A percentile compares a stretch with the other conserved stretches of the same genome.
These are phyloP conservation scores for Cosmorhoe ocellata DNA, from an alignment of 2,888 invertebrate species.

Conservation along the genomic window DNA sequence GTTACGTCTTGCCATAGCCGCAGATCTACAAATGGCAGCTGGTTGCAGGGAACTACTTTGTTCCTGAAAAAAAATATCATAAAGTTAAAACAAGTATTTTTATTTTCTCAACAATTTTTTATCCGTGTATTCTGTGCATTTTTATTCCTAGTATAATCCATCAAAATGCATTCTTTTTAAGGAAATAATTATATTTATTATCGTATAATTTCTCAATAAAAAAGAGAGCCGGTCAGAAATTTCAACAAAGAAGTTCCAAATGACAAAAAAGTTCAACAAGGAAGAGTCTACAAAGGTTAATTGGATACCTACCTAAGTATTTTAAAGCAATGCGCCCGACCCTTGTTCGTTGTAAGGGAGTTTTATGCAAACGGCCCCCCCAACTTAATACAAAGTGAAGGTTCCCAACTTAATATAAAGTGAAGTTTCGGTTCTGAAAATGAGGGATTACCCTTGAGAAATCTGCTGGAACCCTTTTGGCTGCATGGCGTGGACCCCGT, in stretches of 20 bases:
- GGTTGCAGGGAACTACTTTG: constrained; percentile 74
- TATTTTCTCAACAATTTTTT: too few relatives aligned
- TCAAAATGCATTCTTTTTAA: too few relatives aligned
- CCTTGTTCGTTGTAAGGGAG: too few relatives aligned
- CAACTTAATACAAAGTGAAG: not conserved
- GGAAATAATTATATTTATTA: too few relatives aligned
- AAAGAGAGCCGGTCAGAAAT: too few relatives aligned
- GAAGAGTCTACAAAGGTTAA: not conserved
- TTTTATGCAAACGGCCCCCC: not conserved
- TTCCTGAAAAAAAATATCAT: constrained; percentile 63
- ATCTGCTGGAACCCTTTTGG: constrained; percentile 81
- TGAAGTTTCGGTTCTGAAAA: not conserved
- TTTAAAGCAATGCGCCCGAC: too few relatives aligned
- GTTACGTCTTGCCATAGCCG: constrained; percentile 76
- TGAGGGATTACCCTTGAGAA: constrained; percentile 48
- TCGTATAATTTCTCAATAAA: too few relatives aligned
- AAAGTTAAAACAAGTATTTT: not conserved
- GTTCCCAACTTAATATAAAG: not conserved
- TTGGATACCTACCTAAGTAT: too few relatives aligned
- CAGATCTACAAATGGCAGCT: constrained; percentile 74
- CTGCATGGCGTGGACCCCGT: constrained; percentile 84
- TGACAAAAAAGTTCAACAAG: not conserved
- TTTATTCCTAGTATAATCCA: too few relatives aligned
- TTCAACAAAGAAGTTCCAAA: not conserved
- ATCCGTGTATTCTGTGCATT: too few relatives aligned